These are phyloP conservation scores for Aphelocoma californica DNA, from an alignment of 2,797 vertebrate species.

Conservation along the genomic window DNA sequence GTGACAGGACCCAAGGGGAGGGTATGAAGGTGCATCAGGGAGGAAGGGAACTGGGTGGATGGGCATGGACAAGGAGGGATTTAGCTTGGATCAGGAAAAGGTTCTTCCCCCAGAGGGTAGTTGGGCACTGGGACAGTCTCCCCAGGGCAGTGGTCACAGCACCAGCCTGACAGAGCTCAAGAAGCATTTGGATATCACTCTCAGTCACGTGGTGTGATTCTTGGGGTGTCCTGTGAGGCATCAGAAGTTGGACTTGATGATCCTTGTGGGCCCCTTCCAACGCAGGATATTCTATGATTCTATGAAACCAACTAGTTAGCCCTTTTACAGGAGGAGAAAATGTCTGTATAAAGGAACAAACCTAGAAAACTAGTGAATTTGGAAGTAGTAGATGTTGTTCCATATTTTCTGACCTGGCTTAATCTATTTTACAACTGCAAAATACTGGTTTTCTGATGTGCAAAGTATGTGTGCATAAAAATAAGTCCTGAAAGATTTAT, in stretches of 20 bases:
- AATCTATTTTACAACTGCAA: not conserved
- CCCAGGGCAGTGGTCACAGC: accelerated
- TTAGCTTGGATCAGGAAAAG: not conserved
- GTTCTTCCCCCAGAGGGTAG: accelerated
- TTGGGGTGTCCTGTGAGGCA: not conserved
- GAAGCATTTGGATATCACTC: not conserved
- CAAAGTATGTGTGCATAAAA: not conserved
- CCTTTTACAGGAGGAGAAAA: not conserved
- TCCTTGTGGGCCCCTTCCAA: not conserved
- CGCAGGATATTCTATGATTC: not conserved
- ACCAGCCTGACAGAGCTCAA: not conserved
- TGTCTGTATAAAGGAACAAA: not conserved
- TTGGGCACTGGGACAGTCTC: not conserved
- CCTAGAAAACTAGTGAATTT: not conserved
- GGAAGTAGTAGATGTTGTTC: not conserved
- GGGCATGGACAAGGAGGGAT: accelerated
- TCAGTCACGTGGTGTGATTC: not conserved
- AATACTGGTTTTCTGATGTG: not conserved
- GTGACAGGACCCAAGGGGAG: not conserved
- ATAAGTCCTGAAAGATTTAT: not conserved
- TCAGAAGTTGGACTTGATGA: not conserved
- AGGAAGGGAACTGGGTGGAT: not conserved
- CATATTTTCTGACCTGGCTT: not conserved
- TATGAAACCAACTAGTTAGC: not conserved
- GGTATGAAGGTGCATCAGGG: accelerated